These are phyloP conservation scores for Dicycla oo DNA, from an alignment of 2,888 invertebrate genomes.

Conservation along the genomic window DNA sequence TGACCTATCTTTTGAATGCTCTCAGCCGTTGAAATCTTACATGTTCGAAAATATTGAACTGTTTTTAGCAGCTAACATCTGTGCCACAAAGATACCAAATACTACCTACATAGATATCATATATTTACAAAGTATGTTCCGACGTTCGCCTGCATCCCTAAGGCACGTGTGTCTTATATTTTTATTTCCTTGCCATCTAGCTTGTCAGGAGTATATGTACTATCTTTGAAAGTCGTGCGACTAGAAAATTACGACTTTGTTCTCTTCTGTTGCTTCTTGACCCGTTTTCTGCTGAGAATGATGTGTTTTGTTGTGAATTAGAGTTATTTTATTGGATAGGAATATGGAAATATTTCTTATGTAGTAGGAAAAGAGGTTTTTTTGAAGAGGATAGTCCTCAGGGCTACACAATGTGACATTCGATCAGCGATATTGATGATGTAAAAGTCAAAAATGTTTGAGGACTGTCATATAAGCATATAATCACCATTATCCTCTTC, in stretches of 20 bases:
- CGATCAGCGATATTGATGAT: too few species aligned
- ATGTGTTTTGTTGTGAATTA: conserved; percentile 12
- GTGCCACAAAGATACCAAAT: neutral
- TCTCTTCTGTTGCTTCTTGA: conserved; percentile 33
- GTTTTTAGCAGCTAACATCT: neutral
- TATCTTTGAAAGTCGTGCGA: conserved; percentile 47
- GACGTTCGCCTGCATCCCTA: conserved; percentile 29
- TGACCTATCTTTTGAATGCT: too few species aligned
- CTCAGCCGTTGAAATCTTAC: too few species aligned
- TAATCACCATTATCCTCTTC: too few species aligned
- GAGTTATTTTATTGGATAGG: neutral
- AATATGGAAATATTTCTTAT: too few species aligned
- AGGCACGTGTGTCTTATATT: conserved; percentile 52
- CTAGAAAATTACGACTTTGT: conserved; percentile 50
- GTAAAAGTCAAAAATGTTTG: too few species aligned
- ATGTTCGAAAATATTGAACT: too few species aligned
- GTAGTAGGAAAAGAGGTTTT: too few species aligned
- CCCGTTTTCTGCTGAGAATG: conserved; percentile 32
- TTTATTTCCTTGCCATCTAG: conserved; percentile 43
- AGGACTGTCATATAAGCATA: too few species aligned
- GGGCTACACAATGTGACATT: too few species aligned
- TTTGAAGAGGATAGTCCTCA: too few species aligned
- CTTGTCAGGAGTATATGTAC: conserved; percentile 20
- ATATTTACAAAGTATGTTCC: conserved; percentile 38
- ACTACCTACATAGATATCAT: conserved; percentile 6